Base-by-base conservation (phyloP, 2,888 invertebrate genomes). In the Cacoxenus indagator region DNA sequence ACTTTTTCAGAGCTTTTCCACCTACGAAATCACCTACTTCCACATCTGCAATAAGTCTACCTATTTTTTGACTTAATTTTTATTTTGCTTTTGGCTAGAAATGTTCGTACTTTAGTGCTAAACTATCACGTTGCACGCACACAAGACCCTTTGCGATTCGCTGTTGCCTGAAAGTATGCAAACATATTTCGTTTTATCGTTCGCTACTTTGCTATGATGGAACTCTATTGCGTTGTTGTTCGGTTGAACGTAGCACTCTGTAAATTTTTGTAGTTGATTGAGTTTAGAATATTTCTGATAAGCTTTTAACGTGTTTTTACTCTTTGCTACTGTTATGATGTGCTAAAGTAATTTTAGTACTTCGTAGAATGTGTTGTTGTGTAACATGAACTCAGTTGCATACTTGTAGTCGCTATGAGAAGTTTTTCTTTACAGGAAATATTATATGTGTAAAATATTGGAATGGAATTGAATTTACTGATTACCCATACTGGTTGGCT, bases 211-310 rank as follows among this genome's bases (percentile, higher is more conserved):
- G 2, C 8, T 2, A 14, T 9, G 14, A 54, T 54, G 22, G 1
- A 24, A 54, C 24, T 26, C 26, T 54, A 26, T 9, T 14, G 24
- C 54, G 14, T 26, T 54, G 4, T 22, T 24, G 0, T 54, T 54
- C 24, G 11, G 6, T 24, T 24, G 3, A 14, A 14, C n/a, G 5
- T n/a, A 5, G 11, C 14, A 11, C 14, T 37, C 14, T 5, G 37
- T 37, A 37, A 8, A 37, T 37, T 8, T 2, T 57, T 17, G 29
- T 19, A 57, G 4, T 31, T 59, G 59, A 59, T 59, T 59, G 59
- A 59, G 59, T 59, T 59, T 59, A 11, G 59, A 19, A 31, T 9
- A 31, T 31, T 59, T 26, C n/a, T 29, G 57, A 57, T 57, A 57
- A 29, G 57, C 17, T 27, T 55, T 27, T 55, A n/a, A 14, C 8